A percentile compares a stretch with the other conserved stretches of the same genome.
Conservation (phyloP, 2,888 invertebrate genomes). For the Phaonia tiefii region DNA sequence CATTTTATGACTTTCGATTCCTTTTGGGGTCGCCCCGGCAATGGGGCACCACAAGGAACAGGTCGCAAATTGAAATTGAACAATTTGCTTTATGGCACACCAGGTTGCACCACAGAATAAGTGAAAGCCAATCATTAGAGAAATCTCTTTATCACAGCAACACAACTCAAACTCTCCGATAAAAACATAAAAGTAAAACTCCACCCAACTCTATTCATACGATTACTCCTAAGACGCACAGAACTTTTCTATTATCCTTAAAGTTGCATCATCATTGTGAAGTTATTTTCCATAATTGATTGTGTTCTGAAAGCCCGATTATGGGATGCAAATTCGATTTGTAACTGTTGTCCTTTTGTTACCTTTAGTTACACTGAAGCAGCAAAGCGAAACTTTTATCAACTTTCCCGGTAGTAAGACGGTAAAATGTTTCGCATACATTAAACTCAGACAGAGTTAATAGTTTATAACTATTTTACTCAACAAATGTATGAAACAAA, state of each 20-base stretch:
- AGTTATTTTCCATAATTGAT: too few species aligned
- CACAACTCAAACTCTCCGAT: not conserved
- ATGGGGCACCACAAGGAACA: constrained; percentile 78
- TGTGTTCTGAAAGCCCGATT: too few species aligned
- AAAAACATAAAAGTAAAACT: not conserved
- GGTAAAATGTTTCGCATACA: constrained; percentile 51
- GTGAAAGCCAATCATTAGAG: not conserved
- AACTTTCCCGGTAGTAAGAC: constrained; percentile 65
- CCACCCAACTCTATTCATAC: not conserved
- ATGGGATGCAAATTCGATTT: constrained; percentile 22
- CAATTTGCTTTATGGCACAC: constrained; percentile 79
- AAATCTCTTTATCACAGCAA: not conserved
- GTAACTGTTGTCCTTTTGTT: constrained; percentile 45
- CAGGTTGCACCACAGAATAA: constrained; percentile 50
- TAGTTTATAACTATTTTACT: constrained; percentile 45
- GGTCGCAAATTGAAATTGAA: constrained; percentile 80
- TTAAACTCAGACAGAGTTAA: constrained; percentile 25
- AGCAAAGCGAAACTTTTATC: constrained; percentile 59
- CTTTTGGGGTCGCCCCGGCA: constrained; percentile 91
- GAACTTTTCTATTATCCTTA: too few species aligned
- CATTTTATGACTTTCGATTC: constrained; percentile 90
- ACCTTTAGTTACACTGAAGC: constrained; percentile 42
- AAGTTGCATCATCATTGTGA: too few species aligned
- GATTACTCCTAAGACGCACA: constrained; percentile 13
- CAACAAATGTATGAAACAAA: not conserved